Percentiles rank a stretch among this genome's conserved stretches.
phyloP scores from a whole-genome alignment of 92 coral and sea anemone genomes.

The Porites rus region DNA sequence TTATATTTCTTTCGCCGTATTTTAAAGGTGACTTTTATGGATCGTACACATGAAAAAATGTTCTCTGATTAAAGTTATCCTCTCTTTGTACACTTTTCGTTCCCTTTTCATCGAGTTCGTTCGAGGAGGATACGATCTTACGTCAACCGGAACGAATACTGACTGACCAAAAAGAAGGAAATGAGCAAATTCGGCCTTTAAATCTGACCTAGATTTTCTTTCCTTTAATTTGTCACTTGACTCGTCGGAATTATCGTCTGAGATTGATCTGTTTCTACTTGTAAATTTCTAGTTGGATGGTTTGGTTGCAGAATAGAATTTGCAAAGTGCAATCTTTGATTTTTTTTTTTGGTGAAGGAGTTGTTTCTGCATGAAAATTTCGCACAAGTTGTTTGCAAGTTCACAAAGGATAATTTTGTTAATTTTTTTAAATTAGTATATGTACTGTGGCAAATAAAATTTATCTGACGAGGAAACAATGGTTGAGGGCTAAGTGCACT shows the following conservation, averaged over 20 bases:
- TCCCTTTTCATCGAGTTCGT: background rate
- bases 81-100: background rate
- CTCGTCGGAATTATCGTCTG: background rate
- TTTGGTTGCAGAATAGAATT: background rate
- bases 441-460: background rate
- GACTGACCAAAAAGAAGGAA: constrained; percentile 34
- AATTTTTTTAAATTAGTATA: background rate
- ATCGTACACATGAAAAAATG: background rate
- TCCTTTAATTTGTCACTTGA: constrained; percentile 6
- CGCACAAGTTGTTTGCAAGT: background rate
- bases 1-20: background rate
- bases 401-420: background rate
- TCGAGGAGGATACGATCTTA: background rate
- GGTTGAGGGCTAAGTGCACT: background rate
- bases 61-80: background rate
- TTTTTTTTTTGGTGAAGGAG: no score
- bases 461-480: background rate
- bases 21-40: background rate
- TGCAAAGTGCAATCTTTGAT: no score
- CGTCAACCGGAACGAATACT: constrained; percentile 3
- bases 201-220: constrained; percentile 14
- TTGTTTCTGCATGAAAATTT: background rate
- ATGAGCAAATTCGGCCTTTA: constrained; percentile 23
- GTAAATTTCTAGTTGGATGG: background rate
- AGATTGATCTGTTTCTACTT: background rate